phyloP scores from a whole-genome alignment of 2,888 invertebrate genomes.

The Mellilla xanthometata region DNA sequence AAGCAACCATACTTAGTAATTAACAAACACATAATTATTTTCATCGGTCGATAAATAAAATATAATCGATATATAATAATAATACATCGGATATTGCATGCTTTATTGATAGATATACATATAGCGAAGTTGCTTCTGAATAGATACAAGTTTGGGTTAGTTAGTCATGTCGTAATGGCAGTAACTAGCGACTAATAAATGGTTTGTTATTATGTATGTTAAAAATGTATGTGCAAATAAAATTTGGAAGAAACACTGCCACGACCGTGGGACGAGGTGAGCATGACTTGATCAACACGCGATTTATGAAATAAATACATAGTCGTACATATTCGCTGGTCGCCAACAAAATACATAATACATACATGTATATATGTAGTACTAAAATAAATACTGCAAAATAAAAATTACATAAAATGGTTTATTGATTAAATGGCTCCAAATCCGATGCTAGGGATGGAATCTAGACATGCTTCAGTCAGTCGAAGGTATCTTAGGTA shows the following conservation, averaged over 20 bases:
- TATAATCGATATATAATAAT: no score
- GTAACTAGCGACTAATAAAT: constrained; percentile 45
- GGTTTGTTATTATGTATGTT: constrained; percentile 44
- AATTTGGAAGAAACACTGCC: constrained; percentile 61
- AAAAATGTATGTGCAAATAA: constrained; percentile 36
- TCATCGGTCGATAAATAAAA: no score
- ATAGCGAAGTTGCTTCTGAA: constrained; percentile 39
- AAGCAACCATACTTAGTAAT: no score
- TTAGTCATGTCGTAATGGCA: constrained; percentile 42
- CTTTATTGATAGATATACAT: constrained; percentile 3
- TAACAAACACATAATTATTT: no score
- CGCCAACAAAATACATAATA: constrained; percentile 21
- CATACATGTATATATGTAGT: constrained; percentile 22
- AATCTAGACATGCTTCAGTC: constrained; percentile 66
- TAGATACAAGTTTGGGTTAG: constrained; percentile 30
- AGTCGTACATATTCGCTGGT: constrained; percentile 28
- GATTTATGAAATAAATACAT: constrained; percentile 40
- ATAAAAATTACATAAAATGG: constrained; percentile 21
- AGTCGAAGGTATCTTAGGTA: constrained; percentile 41
- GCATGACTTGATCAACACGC: constrained; percentile 36
- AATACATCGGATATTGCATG: constrained; percentile 4
- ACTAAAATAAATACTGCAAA: constrained; percentile 25
- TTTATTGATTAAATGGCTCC: constrained; percentile 32
- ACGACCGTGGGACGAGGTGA: constrained; percentile 57
- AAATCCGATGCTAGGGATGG: constrained; percentile 41